Base-by-base conservation (phyloP, 2,113 vertebrate genomes). In the Lophochroa leadbeateri region DNA sequence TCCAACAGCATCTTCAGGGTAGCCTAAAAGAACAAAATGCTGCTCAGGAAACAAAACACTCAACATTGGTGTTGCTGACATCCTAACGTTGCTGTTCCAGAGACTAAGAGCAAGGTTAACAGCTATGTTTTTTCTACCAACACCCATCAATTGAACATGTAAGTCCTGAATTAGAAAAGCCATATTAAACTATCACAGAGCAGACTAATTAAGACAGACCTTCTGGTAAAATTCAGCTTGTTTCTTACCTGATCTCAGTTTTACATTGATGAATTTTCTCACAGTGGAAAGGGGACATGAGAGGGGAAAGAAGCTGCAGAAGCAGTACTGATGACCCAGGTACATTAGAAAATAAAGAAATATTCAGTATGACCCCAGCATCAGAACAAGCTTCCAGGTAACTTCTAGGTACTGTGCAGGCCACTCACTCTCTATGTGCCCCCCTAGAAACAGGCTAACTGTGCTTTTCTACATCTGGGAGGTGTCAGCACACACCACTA, bases 1-100 rank as follows among this genome's bases (percentile, higher is more conserved):
- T 99, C 98, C 88, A 99, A 97, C 68, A 99, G 98, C 98, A 98
- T 99, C 98, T 97, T 98, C 90, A 99, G 95, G 10, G 99, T 99
- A 95, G 98, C 98, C 99, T 99, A 88, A 46, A 94, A 96, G 70
- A 94, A 95, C 84, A 96, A 89, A 80, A 94, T 21, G 79, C 49
- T 79, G 41, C 76, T 96, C 25, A 89, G 58, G 93, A 91, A 96
- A 91, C 78, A 63, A 80, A 76, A 63, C 17, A 63, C 43, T 28
- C 31, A 17, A 63, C 1, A 4, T 27, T 55, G 52, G 29, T 37
- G 12, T 20, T 28, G 41, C 9, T 67, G 46, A 68, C 43, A 85
- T 35, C 50, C 33, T 50, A 64, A 44, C 1, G 0, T 29, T 7
- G 3, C 2, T 9, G 31, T 29, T 86, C 49, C n/a, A 87, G 37